phyloP scores from a whole-genome alignment of 2,888 invertebrate genomes.

The Gibbula magus region DNA sequence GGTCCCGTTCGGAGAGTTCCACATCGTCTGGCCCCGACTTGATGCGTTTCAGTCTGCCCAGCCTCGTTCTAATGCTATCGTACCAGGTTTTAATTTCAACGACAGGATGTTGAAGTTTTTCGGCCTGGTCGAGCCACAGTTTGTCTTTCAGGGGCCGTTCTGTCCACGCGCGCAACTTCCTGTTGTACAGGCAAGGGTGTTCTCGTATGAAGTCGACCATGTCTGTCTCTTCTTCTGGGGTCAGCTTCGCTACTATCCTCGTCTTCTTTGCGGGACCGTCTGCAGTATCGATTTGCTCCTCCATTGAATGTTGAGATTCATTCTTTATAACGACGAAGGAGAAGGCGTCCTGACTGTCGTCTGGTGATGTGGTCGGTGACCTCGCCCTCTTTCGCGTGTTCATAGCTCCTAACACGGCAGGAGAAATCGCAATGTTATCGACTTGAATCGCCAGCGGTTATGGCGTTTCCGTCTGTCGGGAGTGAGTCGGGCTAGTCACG shows the following conservation, averaged over 20 bases:
- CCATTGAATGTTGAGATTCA: no score
- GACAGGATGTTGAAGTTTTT: background rate
- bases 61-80: background rate
- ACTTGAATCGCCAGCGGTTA: no score
- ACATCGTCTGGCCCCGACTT: background rate
- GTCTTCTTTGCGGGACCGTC: background rate
- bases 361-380: no score
- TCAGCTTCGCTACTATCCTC: background rate
- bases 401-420: no score
- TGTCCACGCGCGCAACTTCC: background rate
- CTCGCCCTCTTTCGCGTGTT: no score
- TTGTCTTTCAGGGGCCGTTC: background rate
- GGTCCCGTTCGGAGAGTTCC: background rate
- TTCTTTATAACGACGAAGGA: no score
- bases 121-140: background rate
- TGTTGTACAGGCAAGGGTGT: background rate
- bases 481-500: no score
- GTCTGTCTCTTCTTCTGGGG: background rate
- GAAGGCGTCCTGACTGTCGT: no score
- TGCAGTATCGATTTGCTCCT: no score
- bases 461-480: no score
- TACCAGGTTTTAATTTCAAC: background rate
- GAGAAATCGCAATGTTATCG: no score
- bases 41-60: background rate
- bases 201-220: background rate